These are phyloP conservation scores for Macroteleia sp. DNA, from an alignment of 2,888 invertebrate genomes.

Conservation along the genomic window DNA sequence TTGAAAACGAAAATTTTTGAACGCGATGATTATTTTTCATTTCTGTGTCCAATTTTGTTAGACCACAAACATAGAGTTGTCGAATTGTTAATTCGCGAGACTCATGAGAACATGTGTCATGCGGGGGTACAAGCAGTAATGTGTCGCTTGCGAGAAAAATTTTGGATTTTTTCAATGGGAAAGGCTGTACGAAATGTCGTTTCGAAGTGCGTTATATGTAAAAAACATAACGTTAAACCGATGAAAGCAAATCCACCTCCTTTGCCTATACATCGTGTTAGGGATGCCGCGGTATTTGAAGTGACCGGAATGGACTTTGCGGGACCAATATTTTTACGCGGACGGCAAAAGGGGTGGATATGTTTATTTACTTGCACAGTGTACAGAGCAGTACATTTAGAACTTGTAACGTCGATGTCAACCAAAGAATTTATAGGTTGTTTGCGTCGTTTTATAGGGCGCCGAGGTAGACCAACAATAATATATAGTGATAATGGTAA, in stretches of 20 bases:
- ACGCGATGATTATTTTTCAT: slow-evolving; percentile 62
- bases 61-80: slow-evolving; percentile 67
- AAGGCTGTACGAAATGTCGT: slow-evolving; percentile 48
- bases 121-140: slow-evolving; percentile 59
- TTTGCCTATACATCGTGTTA: slow-evolving; percentile 70
- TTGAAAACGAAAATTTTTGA: slow-evolving; percentile 63
- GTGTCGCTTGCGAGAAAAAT: slow-evolving; percentile 57
- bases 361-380: slow-evolving; percentile 59
- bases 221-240: slow-evolving; percentile 61
- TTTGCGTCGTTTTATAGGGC: slow-evolving; percentile 60
- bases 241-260: slow-evolving; percentile 64
- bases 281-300: slow-evolving; percentile 59
- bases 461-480: slow-evolving; percentile 67
- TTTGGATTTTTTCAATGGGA: slow-evolving; percentile 56
- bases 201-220: slow-evolving; percentile 50
- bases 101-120: slow-evolving; percentile 61
- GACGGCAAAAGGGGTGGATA: slow-evolving; percentile 72
- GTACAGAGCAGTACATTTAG: slow-evolving; percentile 78
- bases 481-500: slow-evolving; percentile 80
- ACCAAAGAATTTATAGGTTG: slow-evolving; percentile 71
- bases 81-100: slow-evolving; percentile 55
- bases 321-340: slow-evolving; percentile 74
- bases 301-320: slow-evolving; percentile 74
- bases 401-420: slow-evolving; percentile 72
- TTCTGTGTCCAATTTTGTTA: slow-evolving; percentile 70